phyloP scores from a whole-genome alignment of 2,797 vertebrate genomes.

The Anguilla anguilla region DNA sequence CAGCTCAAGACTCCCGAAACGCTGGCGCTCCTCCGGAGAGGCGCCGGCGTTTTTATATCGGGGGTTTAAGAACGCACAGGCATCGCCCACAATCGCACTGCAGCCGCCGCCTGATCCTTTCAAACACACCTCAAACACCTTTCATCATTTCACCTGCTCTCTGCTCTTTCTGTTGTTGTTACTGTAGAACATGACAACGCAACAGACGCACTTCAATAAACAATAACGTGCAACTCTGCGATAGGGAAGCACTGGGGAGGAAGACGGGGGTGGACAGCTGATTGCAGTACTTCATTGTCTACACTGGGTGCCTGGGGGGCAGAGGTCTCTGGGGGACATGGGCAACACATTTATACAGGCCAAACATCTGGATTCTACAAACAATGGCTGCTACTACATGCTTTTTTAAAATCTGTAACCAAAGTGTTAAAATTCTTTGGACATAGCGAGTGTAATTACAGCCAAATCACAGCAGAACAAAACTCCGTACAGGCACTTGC shows the following conservation, averaged over 20 bases:
- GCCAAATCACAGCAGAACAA: background rate
- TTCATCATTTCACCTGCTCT: background rate
- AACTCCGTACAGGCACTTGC: background rate
- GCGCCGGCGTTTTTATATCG: background rate
- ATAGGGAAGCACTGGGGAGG: background rate
- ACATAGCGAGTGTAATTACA: background rate
- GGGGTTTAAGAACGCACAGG: background rate
- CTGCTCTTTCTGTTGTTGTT: background rate
- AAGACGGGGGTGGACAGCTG: background rate
- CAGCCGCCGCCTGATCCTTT: background rate
- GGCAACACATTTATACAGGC: background rate
- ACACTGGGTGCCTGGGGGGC: background rate
- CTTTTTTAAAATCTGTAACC: background rate
- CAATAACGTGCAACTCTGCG: background rate
- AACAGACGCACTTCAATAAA: background rate
- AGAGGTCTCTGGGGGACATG: background rate
- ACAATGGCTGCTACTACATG: no score
- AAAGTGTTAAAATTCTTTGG: background rate
- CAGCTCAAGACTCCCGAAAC: background rate
- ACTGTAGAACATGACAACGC: background rate
- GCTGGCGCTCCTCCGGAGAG: background rate
- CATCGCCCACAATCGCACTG: background rate
- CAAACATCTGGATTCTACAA: background rate
- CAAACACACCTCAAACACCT: background rate
- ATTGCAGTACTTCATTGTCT: background rate